These are phyloP conservation scores for Pseudococcus longispinus DNA, from an alignment of 2,888 invertebrate species.

Conservation along the genomic window DNA sequence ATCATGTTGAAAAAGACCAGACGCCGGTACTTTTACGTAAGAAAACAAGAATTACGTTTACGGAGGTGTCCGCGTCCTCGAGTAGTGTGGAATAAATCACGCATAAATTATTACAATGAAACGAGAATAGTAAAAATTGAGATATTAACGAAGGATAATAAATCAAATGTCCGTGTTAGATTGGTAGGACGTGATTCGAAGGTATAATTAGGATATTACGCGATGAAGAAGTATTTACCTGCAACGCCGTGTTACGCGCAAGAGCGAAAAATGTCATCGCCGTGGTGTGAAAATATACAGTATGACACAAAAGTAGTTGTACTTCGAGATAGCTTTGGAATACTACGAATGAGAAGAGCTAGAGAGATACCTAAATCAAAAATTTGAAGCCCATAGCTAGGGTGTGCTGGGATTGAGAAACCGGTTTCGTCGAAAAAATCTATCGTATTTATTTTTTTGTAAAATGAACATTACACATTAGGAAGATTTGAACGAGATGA, in stretches of 20 bases:
- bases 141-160: background rate
- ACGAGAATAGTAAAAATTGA: background rate
- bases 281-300: background rate
- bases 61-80: background rate
- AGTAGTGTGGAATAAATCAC: background rate
- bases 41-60: background rate
- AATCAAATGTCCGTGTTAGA: background rate
- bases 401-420: too few species aligned
- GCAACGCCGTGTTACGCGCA: background rate
- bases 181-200: background rate
- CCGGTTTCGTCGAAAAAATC: too few species aligned
- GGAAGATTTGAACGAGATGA: too few species aligned
- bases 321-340: too few species aligned
- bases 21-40: background rate
- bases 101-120: slow-evolving; percentile 15
- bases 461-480: too few species aligned
- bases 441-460: too few species aligned
- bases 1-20: background rate
- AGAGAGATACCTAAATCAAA: too few species aligned
- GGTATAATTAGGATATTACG: background rate
- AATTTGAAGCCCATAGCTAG: too few species aligned
- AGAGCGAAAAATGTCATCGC: background rate
- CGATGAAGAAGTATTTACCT: background rate
- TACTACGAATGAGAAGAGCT: too few species aligned
- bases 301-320: too few species aligned